A percentile compares a stretch with the other conserved stretches of the same genome.
Conservation (phyloP, 2,113 vertebrate species). For the Melanerpes aurifrons region DNA sequence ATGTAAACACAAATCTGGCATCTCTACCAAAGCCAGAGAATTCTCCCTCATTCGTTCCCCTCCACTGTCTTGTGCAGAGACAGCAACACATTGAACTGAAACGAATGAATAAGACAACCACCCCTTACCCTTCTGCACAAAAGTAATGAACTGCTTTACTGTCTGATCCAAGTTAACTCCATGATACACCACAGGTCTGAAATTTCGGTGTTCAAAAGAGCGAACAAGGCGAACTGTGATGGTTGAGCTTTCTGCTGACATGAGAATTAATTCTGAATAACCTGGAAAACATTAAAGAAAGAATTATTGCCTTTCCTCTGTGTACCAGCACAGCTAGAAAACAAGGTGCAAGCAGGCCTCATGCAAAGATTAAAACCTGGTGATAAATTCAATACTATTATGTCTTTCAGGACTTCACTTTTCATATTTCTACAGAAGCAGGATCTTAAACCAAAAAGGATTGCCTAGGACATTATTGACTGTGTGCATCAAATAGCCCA, state of each 20-base stretch:
- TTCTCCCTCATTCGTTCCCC: background rate
- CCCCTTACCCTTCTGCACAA: slow-evolving; percentile 82
- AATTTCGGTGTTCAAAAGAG: slow-evolving; percentile 92
- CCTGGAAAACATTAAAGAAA: slow-evolving; percentile 4
- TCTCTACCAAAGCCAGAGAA: background rate
- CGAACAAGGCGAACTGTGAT: slow-evolving; percentile 90
- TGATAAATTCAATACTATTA: background rate
- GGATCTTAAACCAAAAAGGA: background rate
- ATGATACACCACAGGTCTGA: slow-evolving; percentile 85
- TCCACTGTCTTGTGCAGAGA: background rate
- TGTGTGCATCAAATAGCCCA: background rate
- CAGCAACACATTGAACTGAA: background rate
- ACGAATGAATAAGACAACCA: fast-evolving
- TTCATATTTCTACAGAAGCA: background rate
- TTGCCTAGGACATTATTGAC: background rate
- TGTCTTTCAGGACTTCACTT: background rate
- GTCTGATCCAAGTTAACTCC: slow-evolving; percentile 82
- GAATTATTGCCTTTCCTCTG: background rate
- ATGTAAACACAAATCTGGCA: background rate
- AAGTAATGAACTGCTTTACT: slow-evolving; percentile 84
- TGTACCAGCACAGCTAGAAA: background rate
- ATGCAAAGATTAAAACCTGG: background rate
- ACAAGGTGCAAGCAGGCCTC: background rate
- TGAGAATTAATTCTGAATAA: slow-evolving; percentile 39
- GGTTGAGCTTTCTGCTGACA: slow-evolving; percentile 77